A percentile compares a stretch with the other conserved stretches of the same genome.
These are phyloP conservation scores for Blomia tropicalis DNA, from an alignment of 2,888 invertebrate species.

Conservation along the genomic window DNA sequence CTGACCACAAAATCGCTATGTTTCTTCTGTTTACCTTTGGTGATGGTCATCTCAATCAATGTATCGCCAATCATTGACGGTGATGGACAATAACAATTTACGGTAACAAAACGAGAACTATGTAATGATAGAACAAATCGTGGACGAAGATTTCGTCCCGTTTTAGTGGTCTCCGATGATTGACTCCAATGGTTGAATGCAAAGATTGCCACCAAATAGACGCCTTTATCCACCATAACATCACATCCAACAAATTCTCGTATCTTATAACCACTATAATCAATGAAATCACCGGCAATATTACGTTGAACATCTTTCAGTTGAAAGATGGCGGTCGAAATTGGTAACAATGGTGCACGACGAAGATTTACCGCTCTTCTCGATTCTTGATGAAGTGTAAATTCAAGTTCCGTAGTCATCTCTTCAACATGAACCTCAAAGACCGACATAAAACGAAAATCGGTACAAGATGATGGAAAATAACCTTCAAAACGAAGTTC, in stretches of 20 bases:
- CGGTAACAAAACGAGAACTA: slow-evolving; percentile 72
- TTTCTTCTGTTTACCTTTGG: slow-evolving; percentile 65
- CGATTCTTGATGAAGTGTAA: slow-evolving; percentile 85
- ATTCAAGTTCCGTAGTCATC: slow-evolving; percentile 89
- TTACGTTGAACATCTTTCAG: slow-evolving; percentile 49
- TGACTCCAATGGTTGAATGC: slow-evolving; percentile 91
- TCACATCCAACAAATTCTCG: slow-evolving; percentile 86
- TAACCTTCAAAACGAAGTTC: too few relatives aligned
- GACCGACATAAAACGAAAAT: slow-evolving; percentile 58
- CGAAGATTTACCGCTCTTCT: slow-evolving; percentile 65
- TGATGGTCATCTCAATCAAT: slow-evolving; percentile 71
- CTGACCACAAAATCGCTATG: slow-evolving; percentile 86
- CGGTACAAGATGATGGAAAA: slow-evolving; percentile 65
- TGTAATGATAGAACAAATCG: not conserved
- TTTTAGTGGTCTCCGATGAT: slow-evolving; percentile 36
- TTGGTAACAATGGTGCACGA: slow-evolving; percentile 70
- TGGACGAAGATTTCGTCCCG: slow-evolving; percentile 51
- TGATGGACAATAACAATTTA: slow-evolving; percentile 67
- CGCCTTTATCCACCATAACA: slow-evolving; percentile 82
- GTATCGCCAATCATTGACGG: slow-evolving; percentile 77
- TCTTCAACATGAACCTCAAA: slow-evolving; percentile 74
- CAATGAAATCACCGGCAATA: slow-evolving; percentile 62
- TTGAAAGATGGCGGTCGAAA: slow-evolving; percentile 73
- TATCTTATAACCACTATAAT: slow-evolving; percentile 61
- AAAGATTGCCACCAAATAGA: slow-evolving; percentile 77